A percentile compares a stretch with the other conserved stretches of the same genome.
These are phyloP conservation scores for Dicranocentrus wangi DNA, from an alignment of 2,888 invertebrate genomes.

Conservation along the genomic window DNA sequence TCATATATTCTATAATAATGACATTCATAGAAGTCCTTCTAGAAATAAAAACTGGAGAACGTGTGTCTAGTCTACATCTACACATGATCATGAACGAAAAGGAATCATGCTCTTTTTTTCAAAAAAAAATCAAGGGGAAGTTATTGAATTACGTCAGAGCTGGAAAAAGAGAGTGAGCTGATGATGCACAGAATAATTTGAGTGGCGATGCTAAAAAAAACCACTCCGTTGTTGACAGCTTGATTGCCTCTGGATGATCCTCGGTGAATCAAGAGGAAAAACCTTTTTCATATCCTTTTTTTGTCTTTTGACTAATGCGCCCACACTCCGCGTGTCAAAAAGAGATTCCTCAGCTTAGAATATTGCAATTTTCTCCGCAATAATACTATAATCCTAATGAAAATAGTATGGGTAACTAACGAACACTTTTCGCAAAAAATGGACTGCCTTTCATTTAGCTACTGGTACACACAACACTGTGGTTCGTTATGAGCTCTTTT, in stretches of 20 bases:
- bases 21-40: too few species aligned
- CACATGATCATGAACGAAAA: too few species aligned
- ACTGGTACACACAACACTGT: too few species aligned
- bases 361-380: too few species aligned
- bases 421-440: too few species aligned
- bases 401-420: too few species aligned
- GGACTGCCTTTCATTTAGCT: too few species aligned
- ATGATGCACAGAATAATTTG: slow-evolving; percentile 11
- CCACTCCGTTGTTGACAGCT: slow-evolving; percentile 43
- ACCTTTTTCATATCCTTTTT: slow-evolving; percentile 10
- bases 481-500: too few species aligned
- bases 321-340: background rate
- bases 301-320: slow-evolving; percentile 35
- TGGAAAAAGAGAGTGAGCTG: background rate
- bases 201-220: slow-evolving; percentile 1
- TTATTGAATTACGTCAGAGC: slow-evolving; percentile 28
- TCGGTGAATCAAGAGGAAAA: background rate
- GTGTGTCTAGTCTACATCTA: too few species aligned
- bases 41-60: too few species aligned
- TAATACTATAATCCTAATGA: too few species aligned
- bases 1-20: too few species aligned
- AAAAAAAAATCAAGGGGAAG: slow-evolving; percentile 1
- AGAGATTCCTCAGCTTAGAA: slow-evolving; percentile 4
- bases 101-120: background rate
- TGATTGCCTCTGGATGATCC: slow-evolving; percentile 41